Evolutionary conservation across 2,797 vertebrate species (phyloP).

Genomic region (Neomorphus geoffroyi): DNA sequence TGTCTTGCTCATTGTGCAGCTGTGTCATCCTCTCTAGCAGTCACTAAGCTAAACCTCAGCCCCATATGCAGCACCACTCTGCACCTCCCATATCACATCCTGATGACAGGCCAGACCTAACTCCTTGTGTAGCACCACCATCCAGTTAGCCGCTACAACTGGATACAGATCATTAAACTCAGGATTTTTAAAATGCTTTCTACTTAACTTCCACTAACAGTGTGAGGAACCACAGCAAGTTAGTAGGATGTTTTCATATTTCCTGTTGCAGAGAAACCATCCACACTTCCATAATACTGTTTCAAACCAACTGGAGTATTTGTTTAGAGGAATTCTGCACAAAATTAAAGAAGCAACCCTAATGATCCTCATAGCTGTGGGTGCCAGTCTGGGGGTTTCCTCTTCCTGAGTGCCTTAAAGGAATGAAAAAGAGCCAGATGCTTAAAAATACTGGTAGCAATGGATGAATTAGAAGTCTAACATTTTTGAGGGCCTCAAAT

Average conservation of each 20-base stretch:
- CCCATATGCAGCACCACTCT: background rate
- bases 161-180: background rate
- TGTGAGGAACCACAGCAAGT: background rate
- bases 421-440: background rate
- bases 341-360: background rate
- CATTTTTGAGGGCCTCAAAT: background rate
- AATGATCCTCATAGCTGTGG: background rate
- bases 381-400: background rate
- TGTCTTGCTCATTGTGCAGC: background rate
- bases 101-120: background rate
- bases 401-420: background rate
- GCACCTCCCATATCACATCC: fast-evolving
- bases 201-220: background rate
- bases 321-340: background rate
- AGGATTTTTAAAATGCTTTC: background rate
- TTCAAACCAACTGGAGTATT: background rate
- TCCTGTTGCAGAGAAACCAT: too few relatives aligned
- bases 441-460: background rate
- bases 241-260: background rate
- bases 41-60: background rate
- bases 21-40: background rate
- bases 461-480: background rate
- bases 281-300: background rate
- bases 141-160: background rate
- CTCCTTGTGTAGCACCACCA: background rate